phyloP scores from a whole-genome alignment of 2,888 invertebrate genomes.

The Tipula confusa region DNA sequence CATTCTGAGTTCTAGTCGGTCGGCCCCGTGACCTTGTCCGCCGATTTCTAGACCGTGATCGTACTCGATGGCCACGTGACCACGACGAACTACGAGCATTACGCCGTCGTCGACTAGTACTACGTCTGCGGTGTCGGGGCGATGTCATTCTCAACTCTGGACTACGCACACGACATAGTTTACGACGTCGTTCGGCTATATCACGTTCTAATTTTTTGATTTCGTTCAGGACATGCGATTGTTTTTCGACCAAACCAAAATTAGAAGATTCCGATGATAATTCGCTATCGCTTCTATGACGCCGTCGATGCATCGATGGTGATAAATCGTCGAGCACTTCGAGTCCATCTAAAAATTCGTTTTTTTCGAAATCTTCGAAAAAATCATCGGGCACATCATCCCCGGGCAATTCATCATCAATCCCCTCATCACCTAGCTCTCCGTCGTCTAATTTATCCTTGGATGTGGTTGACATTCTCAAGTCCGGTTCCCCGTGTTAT shows the following conservation, averaged over 20 bases:
- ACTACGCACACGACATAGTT: not conserved
- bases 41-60: not conserved
- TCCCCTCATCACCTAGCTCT: not conserved
- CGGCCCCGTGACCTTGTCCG: not conserved
- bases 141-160: not conserved
- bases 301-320: not conserved
- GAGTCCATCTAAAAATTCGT: slow-evolving; percentile 27
- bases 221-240: not conserved
- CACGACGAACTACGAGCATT: not conserved
- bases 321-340: slow-evolving; percentile 4
- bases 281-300: not conserved
- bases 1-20: not conserved
- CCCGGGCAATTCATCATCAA: not conserved
- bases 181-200: not conserved
- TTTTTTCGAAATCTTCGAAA: slow-evolving; percentile 28
- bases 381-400: slow-evolving; percentile 20
- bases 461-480: not conserved
- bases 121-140: not conserved
- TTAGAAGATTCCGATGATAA: not conserved
- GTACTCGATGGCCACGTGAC: not conserved
- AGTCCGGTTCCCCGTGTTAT: not conserved
- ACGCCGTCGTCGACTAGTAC: not conserved
- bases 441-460: too few relatives aligned
- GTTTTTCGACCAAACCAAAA: not conserved
- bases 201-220: not conserved